Evolutionary conservation across 2,113 vertebrate species (phyloP).

Genomic region (Myrmecobius fasciatus): DNA sequence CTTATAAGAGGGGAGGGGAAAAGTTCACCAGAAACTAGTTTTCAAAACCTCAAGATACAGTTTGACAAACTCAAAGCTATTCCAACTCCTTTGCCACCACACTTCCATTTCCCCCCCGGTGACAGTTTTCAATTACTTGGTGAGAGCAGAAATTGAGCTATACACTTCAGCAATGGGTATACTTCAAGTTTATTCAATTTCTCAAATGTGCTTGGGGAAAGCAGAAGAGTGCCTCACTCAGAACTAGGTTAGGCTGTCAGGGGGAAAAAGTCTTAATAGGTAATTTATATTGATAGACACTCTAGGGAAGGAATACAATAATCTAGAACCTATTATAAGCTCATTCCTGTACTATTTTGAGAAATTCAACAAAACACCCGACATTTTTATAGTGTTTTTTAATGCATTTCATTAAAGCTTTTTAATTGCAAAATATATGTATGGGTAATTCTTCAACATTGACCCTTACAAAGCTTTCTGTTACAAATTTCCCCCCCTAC

Average conservation of each 20-base stretch:
- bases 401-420: too few relatives aligned
- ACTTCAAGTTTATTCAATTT: slow-evolving; percentile 69
- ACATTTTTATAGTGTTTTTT: not conserved
- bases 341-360: not conserved
- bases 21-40: slow-evolving; percentile 77
- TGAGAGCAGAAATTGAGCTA: slow-evolving; percentile 76
- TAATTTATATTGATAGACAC: not conserved
- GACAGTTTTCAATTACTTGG: slow-evolving; percentile 83
- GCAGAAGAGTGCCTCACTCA: not conserved
- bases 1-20: slow-evolving; percentile 73
- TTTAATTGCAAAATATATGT: too few relatives aligned
- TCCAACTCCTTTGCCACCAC: slow-evolving; percentile 36
- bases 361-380: not conserved
- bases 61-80: slow-evolving; percentile 77
- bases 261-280: not conserved
- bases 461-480: too few relatives aligned
- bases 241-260: not conserved
- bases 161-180: slow-evolving; percentile 72
- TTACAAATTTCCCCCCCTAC: too few relatives aligned
- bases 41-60: slow-evolving; percentile 70
- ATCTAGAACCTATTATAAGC: not conserved
- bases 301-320: not conserved
- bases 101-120: slow-evolving; percentile 77
- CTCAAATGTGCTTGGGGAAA: slow-evolving; percentile 72
- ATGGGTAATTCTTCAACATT: too few relatives aligned